These are phyloP conservation scores for Alviniconcha marisindica DNA, from an alignment of 1,140 invertebrate species.

Conservation along the genomic window DNA sequence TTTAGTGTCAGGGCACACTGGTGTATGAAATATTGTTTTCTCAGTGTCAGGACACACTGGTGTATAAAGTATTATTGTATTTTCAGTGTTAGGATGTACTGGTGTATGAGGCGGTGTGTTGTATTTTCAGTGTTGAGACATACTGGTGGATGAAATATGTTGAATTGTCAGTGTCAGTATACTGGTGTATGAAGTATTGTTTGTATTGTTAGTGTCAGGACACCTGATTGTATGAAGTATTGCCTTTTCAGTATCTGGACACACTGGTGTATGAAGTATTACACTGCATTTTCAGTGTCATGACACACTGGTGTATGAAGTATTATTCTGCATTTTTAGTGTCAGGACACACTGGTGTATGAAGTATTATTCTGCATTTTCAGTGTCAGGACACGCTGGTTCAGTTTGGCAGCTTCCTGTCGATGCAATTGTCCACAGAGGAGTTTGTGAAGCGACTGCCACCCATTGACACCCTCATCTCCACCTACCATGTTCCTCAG, in stretches of 20 bases:
- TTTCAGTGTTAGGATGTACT: slow-evolving; percentile 97
- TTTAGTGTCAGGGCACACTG: too few relatives aligned
- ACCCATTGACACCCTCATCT: slow-evolving; percentile 90
- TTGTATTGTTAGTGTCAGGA: too few relatives aligned
- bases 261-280: too few relatives aligned
- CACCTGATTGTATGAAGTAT: too few relatives aligned
- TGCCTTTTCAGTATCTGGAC: too few relatives aligned
- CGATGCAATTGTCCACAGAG: slow-evolving; percentile 93
- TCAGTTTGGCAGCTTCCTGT: slow-evolving; percentile 97
- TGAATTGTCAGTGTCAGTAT: too few relatives aligned
- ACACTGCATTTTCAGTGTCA: too few relatives aligned
- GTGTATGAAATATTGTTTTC: neutral
- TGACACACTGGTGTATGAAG: too few relatives aligned
- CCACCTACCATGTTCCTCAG: slow-evolving; percentile 95
- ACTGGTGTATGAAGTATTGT: too few relatives aligned
- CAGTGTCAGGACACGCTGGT: slow-evolving; percentile 99
- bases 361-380: neutral
- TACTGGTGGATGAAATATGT: too few relatives aligned
- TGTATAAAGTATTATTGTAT: neutral
- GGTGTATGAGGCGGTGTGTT: slow-evolving; percentile 76
- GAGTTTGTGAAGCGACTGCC: slow-evolving; percentile 95
- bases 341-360: slow-evolving; percentile 68
- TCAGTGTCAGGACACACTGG: slow-evolving; percentile 81
- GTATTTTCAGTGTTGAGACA: too few relatives aligned
- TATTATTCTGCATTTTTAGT: slow-evolving; percentile 83